Base-by-base conservation (phyloP, 1,140 invertebrate genomes). In the Cardiocondyla obscurior region DNA sequence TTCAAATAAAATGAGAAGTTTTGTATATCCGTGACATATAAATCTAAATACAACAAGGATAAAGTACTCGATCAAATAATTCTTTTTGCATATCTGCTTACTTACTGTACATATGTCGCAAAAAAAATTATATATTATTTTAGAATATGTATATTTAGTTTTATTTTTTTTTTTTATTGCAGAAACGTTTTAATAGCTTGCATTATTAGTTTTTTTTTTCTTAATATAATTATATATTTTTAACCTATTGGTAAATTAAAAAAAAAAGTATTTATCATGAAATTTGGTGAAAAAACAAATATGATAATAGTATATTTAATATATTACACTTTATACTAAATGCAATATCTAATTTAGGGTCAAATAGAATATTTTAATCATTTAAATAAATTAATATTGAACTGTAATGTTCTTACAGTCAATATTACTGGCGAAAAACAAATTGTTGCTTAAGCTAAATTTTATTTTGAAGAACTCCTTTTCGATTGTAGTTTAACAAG, bases 71-170 rank as follows among this genome's bases (percentile, higher is more conserved):
- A 36, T 58, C 22, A 36, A 19, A 49, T 28, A 58, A 12, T 64
- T 51, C 28, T 81, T 86, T 67, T 74, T 74, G 55, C 69, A 77
- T 86, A 83, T 19, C 51, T 58, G 74, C 83, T 70, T 55, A 64
- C 58, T 74, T 60, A 36, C 8, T 69, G 65, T 69, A 51, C 3
- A 51, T 69, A 81, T 74, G 46, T 83, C 19, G 85, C 85, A 82
- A 82, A 12, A 69, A 16, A 22, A 2, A 69, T 69, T 58, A 22
- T 64, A 30, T 85, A 65, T 62, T 62, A 62, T 62, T 42, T 42
- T 1, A 46, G 14, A 46, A 57, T 62, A 81, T 44, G 39, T 69
- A 72, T 39, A 57, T 85, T 49, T 53, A 30, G 51, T 79, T 65
- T 16, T 30, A 44, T 76, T 76, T 64, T 69, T 46, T 76, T 76